Evolutionary conservation across 2,113 vertebrate species (phyloP), one percentile per base, ranked within the genome.

Genomic region (Gambusia affinis): DNA sequence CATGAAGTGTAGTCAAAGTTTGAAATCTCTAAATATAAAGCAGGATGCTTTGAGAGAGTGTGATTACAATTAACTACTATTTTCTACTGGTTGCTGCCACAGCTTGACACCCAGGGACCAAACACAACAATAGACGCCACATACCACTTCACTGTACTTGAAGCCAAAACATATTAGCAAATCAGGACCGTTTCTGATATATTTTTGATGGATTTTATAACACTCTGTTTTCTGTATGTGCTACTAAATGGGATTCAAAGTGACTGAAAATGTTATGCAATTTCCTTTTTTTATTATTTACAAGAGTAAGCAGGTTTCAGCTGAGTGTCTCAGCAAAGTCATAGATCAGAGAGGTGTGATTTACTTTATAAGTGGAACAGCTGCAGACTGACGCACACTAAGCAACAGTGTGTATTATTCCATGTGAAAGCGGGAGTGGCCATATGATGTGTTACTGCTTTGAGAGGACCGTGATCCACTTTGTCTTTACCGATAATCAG

Each of bases 211-310:
- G 74, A 81, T 78, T 85, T 89, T 85, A 87, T 73, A 84, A 73
- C 30, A 70, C 42, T 22, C 65, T 84, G 66, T 79, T 82, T 85
- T 76, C 54, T 81, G 51, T 12, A 76, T 24, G 30, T 64, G 63
- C 27, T 69, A 71, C 12, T 67, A 64, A 8, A 30, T 57, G 78
- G 63, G 54, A 64, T 79, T 67, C 30, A 62, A 63, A 14, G 67
- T 69, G 63, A 70, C 57, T 76, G n/a, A 78, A 84, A 54, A 79
- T 66, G 77, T 87, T 93, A 93, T 93, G 92, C 92, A 93, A 91
- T 82, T 11, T 4, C 68, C 39, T 19, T 76, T 70, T 63, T 17
- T 19, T 73, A 44, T 28, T 60, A 68, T 73, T 76, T 64, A 71
- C 80, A 80, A 84, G 86, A 85, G 71, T 69, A 76, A 75, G 72